Evolutionary conservation across 2,797 vertebrate genomes (phyloP).

Genomic region (Strix occidentalis): DNA sequence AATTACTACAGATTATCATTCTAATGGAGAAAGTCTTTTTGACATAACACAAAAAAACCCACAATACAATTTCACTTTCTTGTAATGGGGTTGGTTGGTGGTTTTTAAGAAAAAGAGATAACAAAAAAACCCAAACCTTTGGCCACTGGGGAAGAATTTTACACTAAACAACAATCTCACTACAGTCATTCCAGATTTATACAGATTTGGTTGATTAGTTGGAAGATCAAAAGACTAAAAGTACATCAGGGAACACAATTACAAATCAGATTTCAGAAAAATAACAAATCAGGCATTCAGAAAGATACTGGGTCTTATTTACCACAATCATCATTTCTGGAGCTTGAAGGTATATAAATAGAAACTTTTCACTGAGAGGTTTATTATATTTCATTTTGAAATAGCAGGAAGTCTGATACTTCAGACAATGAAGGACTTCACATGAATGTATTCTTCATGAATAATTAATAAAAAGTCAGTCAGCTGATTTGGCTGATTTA

Average conservation of each 20-base stretch:
- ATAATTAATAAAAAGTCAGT: conserved; percentile 21
- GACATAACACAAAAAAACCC: background rate
- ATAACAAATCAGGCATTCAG: background rate
- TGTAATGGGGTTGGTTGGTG: background rate
- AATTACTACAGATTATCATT: background rate
- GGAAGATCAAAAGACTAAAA: conserved; percentile 1
- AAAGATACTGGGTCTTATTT: background rate
- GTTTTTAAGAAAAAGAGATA: background rate
- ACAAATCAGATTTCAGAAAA: conserved; percentile 18
- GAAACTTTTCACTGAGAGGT: background rate
- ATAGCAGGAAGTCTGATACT: conserved; percentile 27
- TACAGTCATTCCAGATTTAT: background rate
- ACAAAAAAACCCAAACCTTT: background rate
- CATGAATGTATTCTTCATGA: background rate
- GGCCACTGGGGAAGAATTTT: background rate
- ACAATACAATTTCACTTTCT: background rate
- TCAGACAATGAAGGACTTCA: conserved; percentile 27
- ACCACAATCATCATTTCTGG: background rate
- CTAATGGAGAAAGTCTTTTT: background rate
- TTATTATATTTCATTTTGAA: conserved; percentile 24
- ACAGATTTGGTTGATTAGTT: background rate
- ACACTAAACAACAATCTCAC: background rate
- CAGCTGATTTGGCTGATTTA: background rate
- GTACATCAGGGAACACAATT: background rate
- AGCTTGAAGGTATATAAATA: background rate